Evolutionary conservation across 2,113 vertebrate species (phyloP).

Genomic region (Hypanus sabinus): DNA sequence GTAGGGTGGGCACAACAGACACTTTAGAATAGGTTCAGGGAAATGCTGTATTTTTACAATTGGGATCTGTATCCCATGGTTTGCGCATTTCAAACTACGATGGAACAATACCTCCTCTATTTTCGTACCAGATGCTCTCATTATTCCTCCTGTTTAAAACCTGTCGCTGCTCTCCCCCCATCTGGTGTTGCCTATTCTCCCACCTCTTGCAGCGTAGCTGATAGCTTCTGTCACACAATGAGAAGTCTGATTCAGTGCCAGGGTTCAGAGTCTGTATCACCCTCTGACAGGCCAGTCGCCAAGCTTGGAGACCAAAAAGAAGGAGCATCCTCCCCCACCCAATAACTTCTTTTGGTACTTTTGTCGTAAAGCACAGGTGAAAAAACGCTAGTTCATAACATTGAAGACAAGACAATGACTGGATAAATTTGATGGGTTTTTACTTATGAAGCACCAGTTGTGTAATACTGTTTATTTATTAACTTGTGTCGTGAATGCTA

Average conservation of each 20-base stretch:
- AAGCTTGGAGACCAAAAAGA: background rate
- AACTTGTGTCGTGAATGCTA: too few relatives aligned
- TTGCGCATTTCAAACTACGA: background rate
- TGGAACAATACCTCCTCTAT: slow-evolving; percentile 30
- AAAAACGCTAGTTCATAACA: background rate
- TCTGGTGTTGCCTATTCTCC: slow-evolving; percentile 15
- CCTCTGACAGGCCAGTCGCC: background rate
- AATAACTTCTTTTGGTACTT: background rate
- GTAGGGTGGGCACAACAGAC: slow-evolving; percentile 6
- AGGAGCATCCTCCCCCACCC: too few relatives aligned
- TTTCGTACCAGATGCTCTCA: slow-evolving; percentile 21
- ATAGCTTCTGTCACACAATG: background rate
- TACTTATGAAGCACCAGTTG: too few relatives aligned
- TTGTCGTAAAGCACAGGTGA: background rate
- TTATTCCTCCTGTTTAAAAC: slow-evolving; percentile 9
- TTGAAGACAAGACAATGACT: background rate
- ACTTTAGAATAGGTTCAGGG: background rate
- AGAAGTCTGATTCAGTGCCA: background rate
- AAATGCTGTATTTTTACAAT: slow-evolving; percentile 6
- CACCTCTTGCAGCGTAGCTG: background rate
- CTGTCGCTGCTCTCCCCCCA: background rate
- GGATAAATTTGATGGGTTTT: background rate
- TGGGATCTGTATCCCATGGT: background rate
- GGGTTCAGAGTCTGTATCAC: background rate
- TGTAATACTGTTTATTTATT: background rate